Base-by-base conservation (phyloP, 2,888 invertebrate genomes). In the Aleiodes testaceus region DNA sequence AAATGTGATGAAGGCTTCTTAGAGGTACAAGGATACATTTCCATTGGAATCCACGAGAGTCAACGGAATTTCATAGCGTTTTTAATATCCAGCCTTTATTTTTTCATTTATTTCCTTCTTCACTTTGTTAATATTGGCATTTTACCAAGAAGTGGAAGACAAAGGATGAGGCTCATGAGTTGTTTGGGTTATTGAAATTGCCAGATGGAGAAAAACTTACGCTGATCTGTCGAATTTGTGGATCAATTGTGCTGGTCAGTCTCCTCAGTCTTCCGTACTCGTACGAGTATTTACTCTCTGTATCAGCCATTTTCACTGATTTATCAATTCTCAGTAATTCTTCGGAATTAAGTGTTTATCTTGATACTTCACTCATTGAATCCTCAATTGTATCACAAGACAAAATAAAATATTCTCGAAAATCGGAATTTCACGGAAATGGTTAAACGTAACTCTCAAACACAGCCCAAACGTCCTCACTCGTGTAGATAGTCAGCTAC, bases 181-280 rank as follows among this genome's bases (percentile, higher is more conserved):
- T 49, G 16, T 14, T 36, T 26, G 16, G 3, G 2, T 26, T 53
- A 14, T 52, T 20, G 1, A 52, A 2, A 45, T 30, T 20, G 12
- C 14, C 12, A 16, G 20, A 61, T 30, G 26, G 5, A 26, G 3
- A 45, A 59, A 61, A 74, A 92, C 93, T 88, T 89, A 93, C 93
- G 79, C 92, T 92, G 73, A 92, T 90, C 87, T 92, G 91, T 80
- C 92, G 89, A 77, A 92, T 91, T 78, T 92, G 91, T 72, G 92
- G 88, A 82, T 92, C 92, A 72, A 87, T 86, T 76, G 83, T 84
- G 81, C 92, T 92, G 9, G 93, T 93, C 30, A 94, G 85, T 77
- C 93, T 89, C 76, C 92, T 88, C 75, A 94, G 85, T 80, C 93
- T 89, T 72, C 89, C 90, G 79, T 94, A 94, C 83, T 94, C 94